phyloP scores from a whole-genome alignment of 2,797 vertebrate genomes.

The Phrynocephalus guinanensis region DNA sequence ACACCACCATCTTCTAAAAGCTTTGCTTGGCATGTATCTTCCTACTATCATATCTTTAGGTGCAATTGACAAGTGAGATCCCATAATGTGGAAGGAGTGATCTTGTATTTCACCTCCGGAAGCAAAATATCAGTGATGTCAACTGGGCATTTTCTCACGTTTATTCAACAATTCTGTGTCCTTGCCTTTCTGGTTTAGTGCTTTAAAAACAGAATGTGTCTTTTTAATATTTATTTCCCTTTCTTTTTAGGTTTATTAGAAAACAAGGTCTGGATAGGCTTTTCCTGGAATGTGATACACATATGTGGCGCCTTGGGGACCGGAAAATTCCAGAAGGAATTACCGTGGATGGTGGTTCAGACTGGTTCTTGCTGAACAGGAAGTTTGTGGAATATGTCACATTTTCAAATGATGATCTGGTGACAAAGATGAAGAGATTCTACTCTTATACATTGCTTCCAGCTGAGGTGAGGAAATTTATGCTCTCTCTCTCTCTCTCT shows the following conservation, averaged over 20 bases:
- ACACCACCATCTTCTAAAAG: too few species aligned
- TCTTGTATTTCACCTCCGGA: not conserved
- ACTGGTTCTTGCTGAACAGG: constrained; percentile 97
- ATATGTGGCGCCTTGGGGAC: constrained; percentile 99
- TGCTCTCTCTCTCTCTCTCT: constrained; percentile 40
- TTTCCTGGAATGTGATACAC: constrained; percentile 95
- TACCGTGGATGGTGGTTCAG: constrained; percentile 93
- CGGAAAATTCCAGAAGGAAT: constrained; percentile 95
- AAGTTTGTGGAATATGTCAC: constrained; percentile 95
- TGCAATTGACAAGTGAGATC: not conserved
- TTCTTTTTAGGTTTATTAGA: constrained; percentile 88
- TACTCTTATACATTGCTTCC: constrained; percentile 95
- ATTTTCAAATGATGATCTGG: constrained; percentile 91
- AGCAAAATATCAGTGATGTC: not conserved
- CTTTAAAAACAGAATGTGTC: not conserved
- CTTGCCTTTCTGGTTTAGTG: not conserved
- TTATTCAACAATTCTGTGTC: not conserved
- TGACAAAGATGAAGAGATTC: constrained; percentile 96
- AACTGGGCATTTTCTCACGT: not conserved
- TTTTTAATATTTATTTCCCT: not conserved
- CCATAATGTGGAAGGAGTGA: not conserved
- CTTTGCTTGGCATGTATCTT: not conserved
- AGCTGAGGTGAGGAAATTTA: constrained; percentile 85
- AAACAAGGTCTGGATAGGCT: constrained; percentile 96
- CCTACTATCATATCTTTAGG: not conserved